phyloP scores from a whole-genome alignment of 2,797 vertebrate species.

The Anableps anableps region DNA sequence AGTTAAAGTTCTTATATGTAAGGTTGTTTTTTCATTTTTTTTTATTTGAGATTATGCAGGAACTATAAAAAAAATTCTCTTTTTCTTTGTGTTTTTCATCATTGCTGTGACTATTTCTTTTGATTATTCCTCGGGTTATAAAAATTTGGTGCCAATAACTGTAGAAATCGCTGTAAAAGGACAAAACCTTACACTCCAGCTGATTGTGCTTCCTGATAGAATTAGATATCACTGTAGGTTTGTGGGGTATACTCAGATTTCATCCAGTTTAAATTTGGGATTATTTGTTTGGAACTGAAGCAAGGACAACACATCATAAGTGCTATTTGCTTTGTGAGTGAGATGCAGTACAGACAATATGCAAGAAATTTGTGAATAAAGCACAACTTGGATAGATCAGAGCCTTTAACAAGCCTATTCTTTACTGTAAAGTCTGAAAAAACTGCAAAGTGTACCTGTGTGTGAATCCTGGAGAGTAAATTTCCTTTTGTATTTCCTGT shows the following conservation, averaged over 20 bases:
- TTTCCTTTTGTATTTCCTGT: neutral
- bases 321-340: neutral
- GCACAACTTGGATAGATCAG: neutral
- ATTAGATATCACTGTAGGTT: neutral
- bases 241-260: neutral
- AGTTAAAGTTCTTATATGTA: neutral
- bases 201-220: neutral
- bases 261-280: neutral
- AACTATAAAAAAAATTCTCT: too few relatives aligned
- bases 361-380: neutral
- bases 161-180: neutral
- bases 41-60: neutral
- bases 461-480: neutral
- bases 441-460: neutral
- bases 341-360: neutral
- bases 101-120: neutral
- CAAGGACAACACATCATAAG: neutral
- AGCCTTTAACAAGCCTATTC: neutral
- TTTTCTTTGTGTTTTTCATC: neutral
- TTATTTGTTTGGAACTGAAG: neutral
- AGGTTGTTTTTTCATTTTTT: too few relatives aligned
- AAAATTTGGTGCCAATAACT: neutral
- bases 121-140: neutral
- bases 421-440: neutral
- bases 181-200: neutral